Conservation (phyloP, 2,113 vertebrate species). For the Syngnathus floridae region DNA sequence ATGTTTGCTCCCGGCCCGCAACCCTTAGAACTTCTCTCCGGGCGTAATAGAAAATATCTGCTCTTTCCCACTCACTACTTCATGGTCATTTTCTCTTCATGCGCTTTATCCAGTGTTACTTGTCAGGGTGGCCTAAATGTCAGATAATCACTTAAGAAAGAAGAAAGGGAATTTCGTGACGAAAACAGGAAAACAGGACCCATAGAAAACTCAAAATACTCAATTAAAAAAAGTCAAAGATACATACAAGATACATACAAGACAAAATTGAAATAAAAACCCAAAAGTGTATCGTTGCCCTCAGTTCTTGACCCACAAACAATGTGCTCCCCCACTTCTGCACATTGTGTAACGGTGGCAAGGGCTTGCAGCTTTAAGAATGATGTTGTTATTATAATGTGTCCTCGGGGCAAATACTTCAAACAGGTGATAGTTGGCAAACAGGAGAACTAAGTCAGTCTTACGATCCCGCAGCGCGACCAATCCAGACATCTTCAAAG, state of each 20-base stretch:
- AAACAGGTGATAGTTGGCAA: constrained; percentile 23
- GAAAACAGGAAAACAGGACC: too few relatives aligned
- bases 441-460: constrained; percentile 23
- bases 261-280: background rate
- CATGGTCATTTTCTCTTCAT: constrained; percentile 54
- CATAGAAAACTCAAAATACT: too few relatives aligned
- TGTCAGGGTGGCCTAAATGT: constrained; percentile 59
- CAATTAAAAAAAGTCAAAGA: too few relatives aligned
- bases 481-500: constrained; percentile 27
- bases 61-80: constrained; percentile 47
- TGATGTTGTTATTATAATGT: background rate
- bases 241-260: background rate
- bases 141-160: constrained; percentile 68
- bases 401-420: constrained; percentile 2
- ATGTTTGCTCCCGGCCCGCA: constrained; percentile 34
- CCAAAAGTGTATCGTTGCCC: background rate
- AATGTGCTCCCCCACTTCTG: background rate
- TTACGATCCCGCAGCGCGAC: constrained; percentile 2
- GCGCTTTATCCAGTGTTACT: constrained; percentile 49
- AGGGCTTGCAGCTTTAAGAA: background rate
- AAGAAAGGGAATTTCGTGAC: too few relatives aligned
- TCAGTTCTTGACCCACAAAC: background rate
- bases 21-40: constrained; percentile 45
- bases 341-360: background rate
- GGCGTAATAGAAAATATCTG: constrained; percentile 61